Percentiles rank a stretch among this genome's conserved stretches.
phyloP scores from a whole-genome alignment of 2,113 vertebrate genomes.

The human region GRCh38 chr16:3971001-3971500 shows the following conservation, averaged over 20 bases:
- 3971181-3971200: not conserved
- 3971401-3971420: not conserved
- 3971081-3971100: not conserved
- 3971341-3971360: not conserved
- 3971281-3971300: not conserved
- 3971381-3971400: not conserved
- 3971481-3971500: not conserved
- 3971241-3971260: accelerated
- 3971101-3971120: not conserved
- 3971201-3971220: not conserved
- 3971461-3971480: not conserved
- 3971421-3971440: not conserved
- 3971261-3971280: not conserved
- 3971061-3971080: not conserved
- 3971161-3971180: not conserved
- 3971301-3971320: not conserved
- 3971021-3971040: not conserved
- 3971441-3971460: not conserved
- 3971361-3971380: no score
- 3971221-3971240: not conserved
- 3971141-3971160: not conserved
- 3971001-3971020: not conserved
- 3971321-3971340: not conserved
- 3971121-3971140: not conserved
- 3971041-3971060: not conserved